Evolutionary conservation across 2,113 vertebrate genomes (phyloP), one percentile per base, ranked within the genome.

Genomic region (Raphicerus campestris): DNA sequence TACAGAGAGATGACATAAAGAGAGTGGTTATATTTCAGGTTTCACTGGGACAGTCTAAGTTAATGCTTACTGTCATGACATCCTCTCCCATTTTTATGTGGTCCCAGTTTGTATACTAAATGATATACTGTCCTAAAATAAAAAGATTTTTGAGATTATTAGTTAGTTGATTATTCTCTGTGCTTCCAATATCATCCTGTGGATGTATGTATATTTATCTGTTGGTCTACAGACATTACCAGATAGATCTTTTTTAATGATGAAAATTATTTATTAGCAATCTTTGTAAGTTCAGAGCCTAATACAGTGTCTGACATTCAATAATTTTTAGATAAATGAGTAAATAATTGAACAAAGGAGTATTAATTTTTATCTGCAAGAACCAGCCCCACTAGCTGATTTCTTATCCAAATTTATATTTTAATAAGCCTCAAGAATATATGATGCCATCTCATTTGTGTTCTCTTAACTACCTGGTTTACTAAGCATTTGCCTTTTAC

Each of bases 391-490:
- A 93, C 4, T 39, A 82, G 13, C 80, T 95, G 51, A 3, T 10
- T 26, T 51, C 42, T 53, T 35, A n/a, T 7, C 22, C 7, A 53
- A 60, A 58, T 49, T 90, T 90, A 45, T 87, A 91, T 84, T 94
- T 96, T 91, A 92, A 66, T 86, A 86, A 92, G 42, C 6, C 45
- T 96, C 56, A 87, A 80, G 28, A 96, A 93, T 78, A 53, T 58
- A 87, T 89, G n/a, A 89, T 83, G 47, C 32, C 93, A 7, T 84
- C 19, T 83, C 81, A 80, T 28, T 91, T n/a, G 22, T 73, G 16
- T 93, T 87, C 47, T 89, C 45, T 14, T 49, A 80, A 89, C 63
- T 63, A 87, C 63, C 35, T 61, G n/a, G 19, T 85, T 75, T 88
- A 89, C 0, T 42, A 82, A 78, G 39, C 5, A 56, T 94, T 89